Evolutionary conservation across 2,113 vertebrate genomes (phyloP).

Genomic region (Onychorhynchus coronatus): DNA sequence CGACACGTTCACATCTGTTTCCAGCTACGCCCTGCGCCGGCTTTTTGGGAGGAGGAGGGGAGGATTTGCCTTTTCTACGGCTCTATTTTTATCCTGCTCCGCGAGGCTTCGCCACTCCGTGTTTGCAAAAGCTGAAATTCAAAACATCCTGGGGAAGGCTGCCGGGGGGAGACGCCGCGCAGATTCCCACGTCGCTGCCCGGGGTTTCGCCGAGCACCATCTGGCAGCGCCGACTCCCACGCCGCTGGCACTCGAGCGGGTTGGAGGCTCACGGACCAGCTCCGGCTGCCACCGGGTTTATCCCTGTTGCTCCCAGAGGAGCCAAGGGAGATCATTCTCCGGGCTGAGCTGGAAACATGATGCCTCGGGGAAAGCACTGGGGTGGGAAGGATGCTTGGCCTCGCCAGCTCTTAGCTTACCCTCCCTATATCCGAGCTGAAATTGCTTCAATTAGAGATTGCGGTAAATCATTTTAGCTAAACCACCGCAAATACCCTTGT

Average conservation of each 20-base stretch:
- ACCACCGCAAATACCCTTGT: not conserved
- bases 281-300: not conserved
- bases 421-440: not conserved
- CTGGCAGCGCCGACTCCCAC: constrained; percentile 30
- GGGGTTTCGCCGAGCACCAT: constrained; percentile 58
- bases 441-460: constrained; percentile 42
- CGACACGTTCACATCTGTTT: constrained; percentile 64
- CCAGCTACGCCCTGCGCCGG: constrained; percentile 2
- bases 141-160: constrained; percentile 73
- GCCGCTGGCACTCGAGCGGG: not conserved
- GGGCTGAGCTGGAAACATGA: not conserved
- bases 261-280: not conserved
- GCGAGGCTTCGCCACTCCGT: constrained; percentile 30
- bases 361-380: not conserved
- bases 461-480: constrained; percentile 35
- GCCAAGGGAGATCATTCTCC: not conserved
- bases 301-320: not conserved
- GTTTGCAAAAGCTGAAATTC: constrained; percentile 66
- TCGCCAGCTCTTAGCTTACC: not conserved
- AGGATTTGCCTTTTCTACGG: constrained; percentile 38
- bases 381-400: not conserved
- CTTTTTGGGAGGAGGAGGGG: not conserved
- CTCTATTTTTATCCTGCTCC: constrained; percentile 74
- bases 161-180: not conserved
- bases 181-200: constrained; percentile 60